Conservation (phyloP, 2,113 vertebrate species). For the Okapia johnstoni region DNA sequence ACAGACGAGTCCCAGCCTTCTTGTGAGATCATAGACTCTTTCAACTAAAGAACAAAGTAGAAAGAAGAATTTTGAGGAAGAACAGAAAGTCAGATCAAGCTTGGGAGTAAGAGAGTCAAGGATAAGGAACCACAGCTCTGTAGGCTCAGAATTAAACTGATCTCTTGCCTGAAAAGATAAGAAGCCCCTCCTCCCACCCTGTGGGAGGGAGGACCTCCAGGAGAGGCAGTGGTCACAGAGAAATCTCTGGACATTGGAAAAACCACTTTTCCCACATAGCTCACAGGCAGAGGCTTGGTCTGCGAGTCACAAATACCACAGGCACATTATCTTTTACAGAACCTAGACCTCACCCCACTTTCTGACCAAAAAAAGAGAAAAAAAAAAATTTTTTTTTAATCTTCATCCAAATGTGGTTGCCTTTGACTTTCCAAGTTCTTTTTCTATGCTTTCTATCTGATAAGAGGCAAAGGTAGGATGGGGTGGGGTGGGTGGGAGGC, state of each 20-base stretch:
- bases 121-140: not conserved
- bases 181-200: not conserved
- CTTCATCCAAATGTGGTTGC: not conserved
- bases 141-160: not conserved
- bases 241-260: not conserved
- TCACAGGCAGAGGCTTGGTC: not conserved
- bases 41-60: not conserved
- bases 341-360: not conserved
- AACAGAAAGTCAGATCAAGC: not conserved
- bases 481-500: no score
- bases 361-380: no score
- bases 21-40: not conserved
- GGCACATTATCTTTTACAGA: not conserved
- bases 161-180: not conserved
- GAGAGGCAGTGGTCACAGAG: not conserved
- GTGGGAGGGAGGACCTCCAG: not conserved
- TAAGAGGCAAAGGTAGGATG: no score
- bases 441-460: not conserved
- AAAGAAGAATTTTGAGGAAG: not conserved
- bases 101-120: not conserved
- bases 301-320: not conserved
- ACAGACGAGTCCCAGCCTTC: not conserved
- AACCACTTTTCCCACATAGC: not conserved
- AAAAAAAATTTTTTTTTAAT: not conserved
- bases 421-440: not conserved